Percentiles rank a stretch among this genome's conserved stretches.
Evolutionary conservation across 2,797 vertebrate genomes (phyloP).

Genomic region (Leontopithecus rosalia): DNA sequence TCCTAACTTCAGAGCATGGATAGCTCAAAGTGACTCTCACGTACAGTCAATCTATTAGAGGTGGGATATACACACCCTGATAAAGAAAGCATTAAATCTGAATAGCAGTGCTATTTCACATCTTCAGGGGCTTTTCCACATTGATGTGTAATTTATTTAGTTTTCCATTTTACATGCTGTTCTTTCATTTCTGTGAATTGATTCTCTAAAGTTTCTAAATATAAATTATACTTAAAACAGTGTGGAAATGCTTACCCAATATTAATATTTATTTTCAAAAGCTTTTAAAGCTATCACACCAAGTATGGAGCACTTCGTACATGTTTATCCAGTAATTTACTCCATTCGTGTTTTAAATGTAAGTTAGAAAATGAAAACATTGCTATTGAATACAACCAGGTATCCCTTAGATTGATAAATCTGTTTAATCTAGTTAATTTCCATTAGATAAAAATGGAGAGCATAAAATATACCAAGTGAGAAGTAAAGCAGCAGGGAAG

Average conservation of each 20-base stretch:
- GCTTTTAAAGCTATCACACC: conserved; percentile 63
- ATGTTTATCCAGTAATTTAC: conserved; percentile 36
- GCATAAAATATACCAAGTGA: conserved; percentile 6
- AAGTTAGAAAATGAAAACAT: conserved; percentile 45
- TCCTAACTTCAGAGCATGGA: conserved; percentile 14
- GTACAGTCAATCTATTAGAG: conserved; percentile 21
- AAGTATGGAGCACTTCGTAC: conserved; percentile 26
- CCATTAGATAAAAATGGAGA: neutral
- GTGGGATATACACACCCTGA: conserved; percentile 17
- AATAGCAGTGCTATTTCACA: neutral
- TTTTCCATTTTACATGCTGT: neutral
- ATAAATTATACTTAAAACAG: conserved; percentile 58
- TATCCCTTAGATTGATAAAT: conserved; percentile 45
- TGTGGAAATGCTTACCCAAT: conserved; percentile 4
- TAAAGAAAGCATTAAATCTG: conserved; percentile 49
- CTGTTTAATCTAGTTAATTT: conserved; percentile 41
- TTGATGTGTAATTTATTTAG: conserved; percentile 44
- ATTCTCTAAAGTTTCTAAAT: conserved; percentile 64
- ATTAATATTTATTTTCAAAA: conserved; percentile 73
- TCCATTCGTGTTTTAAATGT: conserved; percentile 33
- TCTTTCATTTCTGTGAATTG: conserved; percentile 38
- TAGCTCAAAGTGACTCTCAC: conserved; percentile 20
- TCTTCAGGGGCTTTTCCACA: conserved; percentile 13
- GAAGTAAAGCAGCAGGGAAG: neutral
- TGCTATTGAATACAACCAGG: neutral